Base-by-base conservation (phyloP, 2,888 invertebrate genomes). In the Molorchus minor region DNA sequence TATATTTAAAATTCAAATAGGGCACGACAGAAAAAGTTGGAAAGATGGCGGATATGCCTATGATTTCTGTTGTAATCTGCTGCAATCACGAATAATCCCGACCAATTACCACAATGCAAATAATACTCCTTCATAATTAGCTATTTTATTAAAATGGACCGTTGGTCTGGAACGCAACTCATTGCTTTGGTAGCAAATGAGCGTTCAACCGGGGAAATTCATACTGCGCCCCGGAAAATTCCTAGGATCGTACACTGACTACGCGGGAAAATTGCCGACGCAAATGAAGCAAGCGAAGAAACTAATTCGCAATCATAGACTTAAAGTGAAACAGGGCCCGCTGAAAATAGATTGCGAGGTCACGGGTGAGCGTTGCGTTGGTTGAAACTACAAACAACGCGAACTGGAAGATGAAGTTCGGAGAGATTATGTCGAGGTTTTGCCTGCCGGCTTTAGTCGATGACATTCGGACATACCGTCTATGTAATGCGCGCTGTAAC, bases 271-370 rank as follows among this genome's bases (percentile, higher is more conserved):
- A 61, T 58, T 61, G 58, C 61, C 33, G 56, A 55, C 54, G 58
- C 58, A 58, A 61, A 64, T 64, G 58, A 61, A 62, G 64, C 62
- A 61, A 62, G 64, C 62, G 58, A 62, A 63, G 53, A 53, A 58
- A 56, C 62, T 65, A 61, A 62, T 64, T 65, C 56, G 55, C 58
- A 64, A 62, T 64, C 64, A 62, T 52, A 56, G 54, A 56, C 57
- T 64, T 63, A 56, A 52, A 65, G 65, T 58, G 58, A 62, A 62
- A 62, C 62, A 67, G 64, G 59, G 63, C 61, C 56, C 46, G 57
- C 20, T 52, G 59, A 64, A 67, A 62, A 64, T 64, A 63, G 60
- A 60, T 62, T 58, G 62, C 49, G 60, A 62, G 65, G 62, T 65
- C 65, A 62, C 49, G 55, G 60, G 62, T 59, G 56, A 52, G 56